Base-by-base conservation (phyloP, 2,888 invertebrate genomes). In the Trichacis sp. region DNA sequence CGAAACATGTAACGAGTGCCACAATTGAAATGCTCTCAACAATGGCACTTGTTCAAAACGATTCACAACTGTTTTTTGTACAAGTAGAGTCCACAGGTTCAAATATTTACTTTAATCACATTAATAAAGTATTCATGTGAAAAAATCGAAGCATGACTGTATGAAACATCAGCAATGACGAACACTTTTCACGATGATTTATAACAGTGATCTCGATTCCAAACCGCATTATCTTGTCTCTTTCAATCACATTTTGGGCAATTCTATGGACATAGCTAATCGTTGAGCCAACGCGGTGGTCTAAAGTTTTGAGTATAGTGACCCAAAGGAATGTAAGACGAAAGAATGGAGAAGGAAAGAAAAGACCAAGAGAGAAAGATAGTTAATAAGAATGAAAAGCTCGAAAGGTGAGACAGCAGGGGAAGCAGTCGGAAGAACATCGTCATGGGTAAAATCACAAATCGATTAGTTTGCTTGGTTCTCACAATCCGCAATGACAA, bases 381-480 rank as follows among this genome's bases (percentile, higher is more conserved):
- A 48, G 42, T 20, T n/a, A 17, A 43, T 19, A 17, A 19, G 17
- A 19, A 18, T 11, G 43, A 18, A 43, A 6, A 43, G 43, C 18
- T 19, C 3, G 2, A 19, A 17, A 19, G 19, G 43, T 19, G 43
- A 43, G 43, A 43, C 43, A 19, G 19, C 1, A 43, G 11, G 15
- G 19, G 43, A 17, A 43, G 43, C n/a, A 54, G 36, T 2, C 47
- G 38, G 40, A 56, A 46, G 56, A 56, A 43, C 43, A 30, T 48
- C 49, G 49, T 57, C 57, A 57, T 50, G 50, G 57, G 42, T 30
- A 40, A 29, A 57, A 57, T 57, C 50, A 49, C 43, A 57, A 57
- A 57, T 57, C 57, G 57, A 57, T 57, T 57, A 57, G 57, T 17
- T 33, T 18, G 20, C 30, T 48, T 24, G 9, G 43, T 43, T 43